phyloP scores from a whole-genome alignment of 2,113 vertebrate species.

The Hippotragus niger region DNA sequence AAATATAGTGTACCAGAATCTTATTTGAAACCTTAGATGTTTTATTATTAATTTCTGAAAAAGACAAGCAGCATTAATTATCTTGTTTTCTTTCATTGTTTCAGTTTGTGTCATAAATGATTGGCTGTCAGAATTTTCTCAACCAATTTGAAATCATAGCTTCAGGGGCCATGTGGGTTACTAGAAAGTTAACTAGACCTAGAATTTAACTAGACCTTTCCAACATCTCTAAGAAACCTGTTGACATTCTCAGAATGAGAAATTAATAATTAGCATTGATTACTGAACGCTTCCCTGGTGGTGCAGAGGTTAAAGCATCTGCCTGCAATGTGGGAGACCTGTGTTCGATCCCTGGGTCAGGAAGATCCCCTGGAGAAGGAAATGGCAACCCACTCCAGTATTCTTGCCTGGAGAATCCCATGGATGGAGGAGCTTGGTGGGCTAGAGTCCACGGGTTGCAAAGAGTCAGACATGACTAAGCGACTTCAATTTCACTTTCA shows the following conservation, averaged over 20 bases:
- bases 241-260: background rate
- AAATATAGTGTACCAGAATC: background rate
- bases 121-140: background rate
- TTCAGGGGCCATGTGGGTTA: background rate
- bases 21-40: background rate
- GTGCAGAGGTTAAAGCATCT: too few relatives aligned
- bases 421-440: too few relatives aligned
- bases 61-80: background rate
- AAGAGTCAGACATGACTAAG: too few relatives aligned
- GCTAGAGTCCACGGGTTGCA: too few relatives aligned
- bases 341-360: too few relatives aligned
- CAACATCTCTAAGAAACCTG: background rate
- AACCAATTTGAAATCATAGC: background rate
- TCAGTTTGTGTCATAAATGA: background rate
- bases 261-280: conserved; percentile 31
- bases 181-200: background rate
- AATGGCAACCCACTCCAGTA: too few relatives aligned
- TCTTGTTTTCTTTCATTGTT: background rate
- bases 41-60: background rate
- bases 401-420: too few relatives aligned
- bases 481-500: too few relatives aligned
- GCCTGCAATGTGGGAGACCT: too few relatives aligned
- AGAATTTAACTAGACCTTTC: conserved; percentile 32
- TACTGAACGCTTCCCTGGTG: background rate
- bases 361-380: too few relatives aligned